Evolutionary conservation across 1,140 invertebrate species (phyloP).

Genomic region (Leptinotarsa undecemlineata): DNA sequence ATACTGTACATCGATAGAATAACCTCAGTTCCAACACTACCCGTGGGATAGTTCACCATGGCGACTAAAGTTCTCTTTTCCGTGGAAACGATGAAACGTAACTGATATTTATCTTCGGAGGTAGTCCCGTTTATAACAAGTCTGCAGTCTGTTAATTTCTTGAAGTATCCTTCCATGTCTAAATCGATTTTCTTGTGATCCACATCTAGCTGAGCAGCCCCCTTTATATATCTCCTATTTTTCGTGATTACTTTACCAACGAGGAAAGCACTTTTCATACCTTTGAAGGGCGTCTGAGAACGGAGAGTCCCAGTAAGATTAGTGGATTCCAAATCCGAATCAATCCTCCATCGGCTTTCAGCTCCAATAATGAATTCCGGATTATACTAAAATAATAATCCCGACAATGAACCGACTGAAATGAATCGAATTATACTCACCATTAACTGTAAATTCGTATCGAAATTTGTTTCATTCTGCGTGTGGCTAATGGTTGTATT

Average conservation of each 20-base stretch:
- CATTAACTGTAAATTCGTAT: slow-evolving; percentile 60
- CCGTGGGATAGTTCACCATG: slow-evolving; percentile 66
- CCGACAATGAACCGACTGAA: neutral
- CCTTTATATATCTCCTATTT: slow-evolving; percentile 63
- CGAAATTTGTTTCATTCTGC: slow-evolving; percentile 56
- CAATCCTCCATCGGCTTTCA: slow-evolving; percentile 62
- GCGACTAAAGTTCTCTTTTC: slow-evolving; percentile 70
- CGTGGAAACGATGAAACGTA: slow-evolving; percentile 71
- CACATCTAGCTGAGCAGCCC: slow-evolving; percentile 68
- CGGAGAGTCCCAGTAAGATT: slow-evolving; percentile 64
- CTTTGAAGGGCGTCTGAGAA: slow-evolving; percentile 63
- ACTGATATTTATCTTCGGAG: slow-evolving; percentile 67
- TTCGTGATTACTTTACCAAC: slow-evolving; percentile 66
- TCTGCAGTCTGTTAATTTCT: slow-evolving; percentile 68
- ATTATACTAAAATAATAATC: slow-evolving; percentile 53
- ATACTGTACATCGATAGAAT: slow-evolving; percentile 63
- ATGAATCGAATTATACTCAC: slow-evolving; percentile 33
- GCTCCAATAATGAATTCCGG: slow-evolving; percentile 61
- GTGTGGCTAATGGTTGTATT: slow-evolving; percentile 61
- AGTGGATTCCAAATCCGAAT: slow-evolving; percentile 51
- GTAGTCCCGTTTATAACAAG: slow-evolving; percentile 72
- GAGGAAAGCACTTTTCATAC: slow-evolving; percentile 67
- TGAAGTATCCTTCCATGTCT: slow-evolving; percentile 64
- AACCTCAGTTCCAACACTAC: slow-evolving; percentile 70
- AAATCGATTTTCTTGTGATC: slow-evolving; percentile 69